Evolutionary conservation across 2,888 invertebrate genomes (phyloP).

Genomic region (Pyrocoelia pectoralis): DNA sequence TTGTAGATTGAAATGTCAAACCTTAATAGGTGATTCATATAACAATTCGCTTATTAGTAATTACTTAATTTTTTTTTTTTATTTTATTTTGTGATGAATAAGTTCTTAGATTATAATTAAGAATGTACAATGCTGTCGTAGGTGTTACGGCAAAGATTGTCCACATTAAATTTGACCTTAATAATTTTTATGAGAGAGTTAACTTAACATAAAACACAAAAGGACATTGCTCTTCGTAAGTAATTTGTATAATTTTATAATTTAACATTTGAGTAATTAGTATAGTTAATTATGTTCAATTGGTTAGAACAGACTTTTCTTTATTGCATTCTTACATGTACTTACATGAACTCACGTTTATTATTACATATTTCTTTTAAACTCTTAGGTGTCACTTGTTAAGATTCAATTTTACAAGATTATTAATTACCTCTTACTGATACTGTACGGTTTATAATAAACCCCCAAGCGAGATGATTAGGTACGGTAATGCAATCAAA

Average conservation of each 20-base stretch:
- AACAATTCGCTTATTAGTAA: no score
- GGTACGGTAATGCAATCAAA: slow-evolving; percentile 2
- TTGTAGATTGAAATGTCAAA: no score
- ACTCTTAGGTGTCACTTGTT: no score
- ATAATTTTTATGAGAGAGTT: slow-evolving; percentile 20
- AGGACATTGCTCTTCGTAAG: slow-evolving; percentile 19
- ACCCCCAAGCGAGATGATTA: slow-evolving; percentile 1
- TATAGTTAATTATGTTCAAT: not conserved
- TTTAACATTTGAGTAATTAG: slow-evolving; percentile 5
- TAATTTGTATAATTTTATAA: slow-evolving; percentile 15
- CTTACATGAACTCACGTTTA: no score
- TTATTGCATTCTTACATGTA: no score
- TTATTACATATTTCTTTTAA: no score
- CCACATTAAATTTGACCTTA: slow-evolving; percentile 8
- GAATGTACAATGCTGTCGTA: not conserved
- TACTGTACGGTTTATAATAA: not conserved
- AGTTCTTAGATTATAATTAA: not conserved
- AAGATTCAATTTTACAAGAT: not conserved
- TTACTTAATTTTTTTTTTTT: no score
- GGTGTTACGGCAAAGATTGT: not conserved
- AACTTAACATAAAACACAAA: slow-evolving; percentile 5
- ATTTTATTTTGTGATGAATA: no score
- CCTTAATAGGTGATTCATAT: no score
- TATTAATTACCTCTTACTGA: not conserved
- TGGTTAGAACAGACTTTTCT: not conserved